Evolutionary conservation across 35 echinoderm and acorn worm species (phyloP).

Genomic region (Nesometra sesokonis): DNA sequence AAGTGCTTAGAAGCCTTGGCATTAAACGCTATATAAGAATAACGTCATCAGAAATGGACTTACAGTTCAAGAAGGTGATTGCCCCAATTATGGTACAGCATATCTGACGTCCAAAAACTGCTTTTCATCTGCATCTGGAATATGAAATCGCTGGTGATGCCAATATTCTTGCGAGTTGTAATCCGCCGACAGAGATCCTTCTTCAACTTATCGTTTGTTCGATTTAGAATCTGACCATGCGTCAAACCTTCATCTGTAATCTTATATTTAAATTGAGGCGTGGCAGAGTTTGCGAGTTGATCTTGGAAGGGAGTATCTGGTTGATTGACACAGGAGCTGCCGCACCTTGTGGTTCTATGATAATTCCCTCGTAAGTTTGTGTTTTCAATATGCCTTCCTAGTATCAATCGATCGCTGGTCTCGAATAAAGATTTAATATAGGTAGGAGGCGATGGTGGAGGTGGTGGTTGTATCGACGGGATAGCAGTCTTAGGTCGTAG

Average conservation of each 20-base stretch:
- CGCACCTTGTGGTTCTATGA: not conserved
- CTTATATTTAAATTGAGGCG: too few relatives aligned
- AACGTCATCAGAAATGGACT: too few relatives aligned
- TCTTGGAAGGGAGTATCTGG: too few relatives aligned
- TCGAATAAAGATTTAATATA: not conserved
- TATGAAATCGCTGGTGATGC: slow-evolving; percentile 23
- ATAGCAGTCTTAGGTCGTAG: too few relatives aligned
- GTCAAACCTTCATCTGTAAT: not conserved
- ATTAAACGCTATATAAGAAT: too few relatives aligned
- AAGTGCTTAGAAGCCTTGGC: too few relatives aligned
- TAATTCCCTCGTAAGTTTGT: not conserved
- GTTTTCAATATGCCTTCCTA: not conserved
- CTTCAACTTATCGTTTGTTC: slow-evolving; percentile 5
- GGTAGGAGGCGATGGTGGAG: not conserved
- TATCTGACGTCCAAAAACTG: slow-evolving; percentile 52
- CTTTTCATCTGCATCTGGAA: slow-evolving; percentile 42
- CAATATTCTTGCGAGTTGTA: slow-evolving; percentile 10
- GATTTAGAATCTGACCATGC: not conserved
- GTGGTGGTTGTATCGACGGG: too few relatives aligned
- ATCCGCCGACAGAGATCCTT: slow-evolving; percentile 13
- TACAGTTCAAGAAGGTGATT: slow-evolving; percentile 33
- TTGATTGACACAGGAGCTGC: not conserved
- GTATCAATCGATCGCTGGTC: not conserved
- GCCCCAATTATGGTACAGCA: slow-evolving; percentile 50
- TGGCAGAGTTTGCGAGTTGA: too few relatives aligned